Conservation (phyloP, 2,113 vertebrate genomes). For the Salvelinus alpinus region DNA sequence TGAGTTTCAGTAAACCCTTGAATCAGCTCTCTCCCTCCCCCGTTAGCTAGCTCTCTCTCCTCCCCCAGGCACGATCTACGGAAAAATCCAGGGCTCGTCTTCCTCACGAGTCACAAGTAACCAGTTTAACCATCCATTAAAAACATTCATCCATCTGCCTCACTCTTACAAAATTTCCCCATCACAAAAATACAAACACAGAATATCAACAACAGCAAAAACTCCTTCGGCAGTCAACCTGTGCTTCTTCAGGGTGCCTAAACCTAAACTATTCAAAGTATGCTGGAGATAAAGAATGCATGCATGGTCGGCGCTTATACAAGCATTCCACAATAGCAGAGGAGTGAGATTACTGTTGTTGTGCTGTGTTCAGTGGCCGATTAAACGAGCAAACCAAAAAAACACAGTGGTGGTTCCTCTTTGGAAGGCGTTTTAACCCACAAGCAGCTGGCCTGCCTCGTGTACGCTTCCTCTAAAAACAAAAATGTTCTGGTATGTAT, state of each 20-base stretch:
- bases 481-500: too few species aligned
- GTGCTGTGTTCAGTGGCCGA: too few species aligned
- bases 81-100: conserved; percentile 58
- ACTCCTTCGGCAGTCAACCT: not conserved
- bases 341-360: too few species aligned
- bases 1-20: conserved; percentile 11
- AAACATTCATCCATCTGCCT: not conserved
- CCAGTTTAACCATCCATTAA: conserved; percentile 10
- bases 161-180: not conserved
- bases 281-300: conserved; percentile 56
- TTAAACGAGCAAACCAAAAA: too few species aligned
- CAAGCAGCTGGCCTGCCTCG: too few species aligned
- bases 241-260: conserved; percentile 28
- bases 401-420: too few species aligned
- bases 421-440: too few species aligned
- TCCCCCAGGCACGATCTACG: conserved; percentile 17
- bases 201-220: too few species aligned
- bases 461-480: too few species aligned
- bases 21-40: conserved; percentile 6
- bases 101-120: conserved; percentile 22
- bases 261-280: conserved; percentile 62
- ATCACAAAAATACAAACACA: not conserved
- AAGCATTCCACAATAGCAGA: too few species aligned
- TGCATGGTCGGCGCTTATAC: too few species aligned
- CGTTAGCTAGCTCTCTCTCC: not conserved